phyloP scores from a whole-genome alignment of 2,797 vertebrate genomes.

The Pogonophryne albipinna region DNA sequence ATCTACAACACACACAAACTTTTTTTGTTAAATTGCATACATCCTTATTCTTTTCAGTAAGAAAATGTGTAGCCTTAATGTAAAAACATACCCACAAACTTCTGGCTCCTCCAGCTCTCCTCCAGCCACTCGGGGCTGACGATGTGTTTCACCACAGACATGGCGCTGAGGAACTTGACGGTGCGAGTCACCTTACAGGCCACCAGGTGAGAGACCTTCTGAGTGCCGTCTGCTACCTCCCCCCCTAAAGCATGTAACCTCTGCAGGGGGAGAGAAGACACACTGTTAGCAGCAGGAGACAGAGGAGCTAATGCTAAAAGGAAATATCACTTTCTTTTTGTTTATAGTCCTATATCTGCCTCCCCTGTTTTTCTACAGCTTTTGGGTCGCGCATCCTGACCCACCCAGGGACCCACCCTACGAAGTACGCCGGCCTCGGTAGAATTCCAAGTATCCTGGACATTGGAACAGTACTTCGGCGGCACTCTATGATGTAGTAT shows the following conservation, averaged over 20 bases:
- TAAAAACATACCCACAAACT: slow-evolving; percentile 89
- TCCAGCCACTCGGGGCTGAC: slow-evolving; percentile 96
- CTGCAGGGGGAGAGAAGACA: slow-evolving; percentile 73
- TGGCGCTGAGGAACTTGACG: slow-evolving; percentile 95
- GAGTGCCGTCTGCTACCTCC: slow-evolving; percentile 90
- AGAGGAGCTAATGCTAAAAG: too few species aligned
- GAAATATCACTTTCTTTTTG: too few species aligned
- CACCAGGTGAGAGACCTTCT: slow-evolving; percentile 94
- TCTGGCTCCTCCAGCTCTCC: slow-evolving; percentile 94
- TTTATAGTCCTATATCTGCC: too few species aligned
- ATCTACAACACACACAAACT: slow-evolving; percentile 78
- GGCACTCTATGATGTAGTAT: too few species aligned
- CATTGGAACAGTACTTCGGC: too few species aligned
- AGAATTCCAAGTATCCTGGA: too few species aligned
- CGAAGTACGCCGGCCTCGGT: too few species aligned
- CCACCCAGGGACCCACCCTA: too few species aligned
- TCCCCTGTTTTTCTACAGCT: too few species aligned
- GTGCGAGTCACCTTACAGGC: slow-evolving; percentile 96
- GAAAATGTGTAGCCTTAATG: background rate
- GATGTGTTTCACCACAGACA: slow-evolving; percentile 94
- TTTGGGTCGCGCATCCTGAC: too few species aligned
- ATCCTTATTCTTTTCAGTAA: background rate
- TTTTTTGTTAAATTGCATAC: background rate
- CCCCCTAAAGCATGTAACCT: slow-evolving; percentile 94
- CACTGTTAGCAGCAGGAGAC: too few species aligned